phyloP scores from a whole-genome alignment of 2,113 vertebrate genomes.

The Engraulis encrasicolus region DNA sequence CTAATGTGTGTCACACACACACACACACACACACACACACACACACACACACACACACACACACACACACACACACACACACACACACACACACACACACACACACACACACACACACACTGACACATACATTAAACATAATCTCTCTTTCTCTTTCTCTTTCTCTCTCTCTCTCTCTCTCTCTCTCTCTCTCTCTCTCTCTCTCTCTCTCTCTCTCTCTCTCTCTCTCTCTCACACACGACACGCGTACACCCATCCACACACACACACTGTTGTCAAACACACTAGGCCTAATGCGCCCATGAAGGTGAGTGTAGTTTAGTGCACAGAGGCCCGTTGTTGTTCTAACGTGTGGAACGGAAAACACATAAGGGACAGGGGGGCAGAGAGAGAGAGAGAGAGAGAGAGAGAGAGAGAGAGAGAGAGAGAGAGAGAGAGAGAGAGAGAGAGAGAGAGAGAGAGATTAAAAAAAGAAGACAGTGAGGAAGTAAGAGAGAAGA shows the following conservation, averaged over 20 bases:
- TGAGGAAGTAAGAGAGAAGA: neutral
- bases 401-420: neutral
- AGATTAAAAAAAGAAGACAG: no score
- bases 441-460: neutral
- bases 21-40: no score
- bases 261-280: constrained; percentile 36
- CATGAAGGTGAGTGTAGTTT: neutral
- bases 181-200: no score
- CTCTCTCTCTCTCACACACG: constrained; percentile 35
- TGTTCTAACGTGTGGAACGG: neutral
- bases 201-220: constrained; percentile 14
- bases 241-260: no score
- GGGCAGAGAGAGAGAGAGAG: neutral
- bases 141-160: no score
- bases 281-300: neutral
- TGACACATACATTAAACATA: no score
- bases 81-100: no score
- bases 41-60: no score
- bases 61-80: no score
- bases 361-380: neutral
- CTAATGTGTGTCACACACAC: no score
- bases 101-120: no score
- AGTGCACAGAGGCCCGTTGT: constrained; percentile 2
- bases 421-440: neutral
- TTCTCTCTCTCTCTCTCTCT: no score